Evolutionary conservation across 2,888 invertebrate species (phyloP), one percentile per base, ranked within the genome.

Genomic region (Trimorus sp.): DNA sequence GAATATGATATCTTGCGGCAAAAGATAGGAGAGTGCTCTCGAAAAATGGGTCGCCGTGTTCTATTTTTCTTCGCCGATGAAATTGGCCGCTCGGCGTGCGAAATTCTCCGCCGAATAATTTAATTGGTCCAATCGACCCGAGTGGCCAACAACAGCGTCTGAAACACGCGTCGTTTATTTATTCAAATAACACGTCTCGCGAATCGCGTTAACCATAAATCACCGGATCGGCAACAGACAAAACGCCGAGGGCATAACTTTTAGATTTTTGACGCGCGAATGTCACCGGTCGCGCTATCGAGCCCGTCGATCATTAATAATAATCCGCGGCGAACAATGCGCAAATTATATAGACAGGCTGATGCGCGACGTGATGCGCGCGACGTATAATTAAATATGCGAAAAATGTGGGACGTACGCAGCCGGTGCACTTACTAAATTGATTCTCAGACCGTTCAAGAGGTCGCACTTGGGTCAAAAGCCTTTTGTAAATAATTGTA

Each of bases 401-500:
- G 62, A 68, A 73, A 76, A 70, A 76, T 66, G 69, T 70, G 66
- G 26, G 40, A 63, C 37, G 68, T 56, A 68, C 42, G 76, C 62
- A 7, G 48, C 48, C 16, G 42, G 63, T 48, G 68, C 71, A 60
- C 73, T 74, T 78, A 82, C 84, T 87, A 87, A 90, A 90, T 90
- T 90, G 89, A 90, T 89, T 90, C 89, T 88, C 89, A 88, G 86
- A 87, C 86, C 83, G 83, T 81, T 83, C 74, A 82, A 58, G 79
- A 85, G 86, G 86, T 85, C 86, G 85, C 79, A 77, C 76, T 77
- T 78, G 86, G 89, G 89, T 90, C 89, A 89, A 88, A 89, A 88
- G 89, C 87, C 88, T 88, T 89, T 89, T 86, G 86, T 88, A 87
- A 90, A 89, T 83, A 79, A 83, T 90, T 86, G 87, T 86, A 89